Evolutionary conservation across 2,888 invertebrate species (phyloP).

Genomic region (Blastobasis adustella): DNA sequence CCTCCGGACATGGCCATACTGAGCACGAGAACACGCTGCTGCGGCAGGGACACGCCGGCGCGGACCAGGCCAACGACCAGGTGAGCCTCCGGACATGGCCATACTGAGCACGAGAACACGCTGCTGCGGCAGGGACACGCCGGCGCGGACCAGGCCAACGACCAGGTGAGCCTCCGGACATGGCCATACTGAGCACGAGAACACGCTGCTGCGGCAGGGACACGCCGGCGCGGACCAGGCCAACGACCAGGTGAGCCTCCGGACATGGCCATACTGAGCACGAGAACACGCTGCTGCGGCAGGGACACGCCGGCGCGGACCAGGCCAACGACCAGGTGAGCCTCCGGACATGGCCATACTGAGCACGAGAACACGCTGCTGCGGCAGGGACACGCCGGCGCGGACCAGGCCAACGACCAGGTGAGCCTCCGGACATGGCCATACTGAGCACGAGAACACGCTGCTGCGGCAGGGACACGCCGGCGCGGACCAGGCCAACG

Average conservation of each 20-base stretch:
- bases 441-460: conserved; percentile 95
- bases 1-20: no score
- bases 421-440: no score
- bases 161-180: no score
- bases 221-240: conserved; percentile 77
- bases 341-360: no score
- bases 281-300: conserved; percentile 89
- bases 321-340: conserved; percentile 79
- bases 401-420: conserved; percentile 79
- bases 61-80: conserved; percentile 79
- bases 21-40: conserved; percentile 93
- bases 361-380: conserved; percentile 93
- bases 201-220: conserved; percentile 83
- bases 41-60: conserved; percentile 75
- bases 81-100: no score
- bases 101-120: conserved; percentile 95
- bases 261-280: no score
- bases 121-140: conserved; percentile 80
- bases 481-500: conserved; percentile 76
- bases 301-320: conserved; percentile 75
- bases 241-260: conserved; percentile 78
- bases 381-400: conserved; percentile 75
- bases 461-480: conserved; percentile 80
- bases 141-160: conserved; percentile 76
- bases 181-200: conserved; percentile 96